Evolutionary conservation across 2,888 invertebrate species (phyloP).

Genomic region (Ectemnius cavifrons): DNA sequence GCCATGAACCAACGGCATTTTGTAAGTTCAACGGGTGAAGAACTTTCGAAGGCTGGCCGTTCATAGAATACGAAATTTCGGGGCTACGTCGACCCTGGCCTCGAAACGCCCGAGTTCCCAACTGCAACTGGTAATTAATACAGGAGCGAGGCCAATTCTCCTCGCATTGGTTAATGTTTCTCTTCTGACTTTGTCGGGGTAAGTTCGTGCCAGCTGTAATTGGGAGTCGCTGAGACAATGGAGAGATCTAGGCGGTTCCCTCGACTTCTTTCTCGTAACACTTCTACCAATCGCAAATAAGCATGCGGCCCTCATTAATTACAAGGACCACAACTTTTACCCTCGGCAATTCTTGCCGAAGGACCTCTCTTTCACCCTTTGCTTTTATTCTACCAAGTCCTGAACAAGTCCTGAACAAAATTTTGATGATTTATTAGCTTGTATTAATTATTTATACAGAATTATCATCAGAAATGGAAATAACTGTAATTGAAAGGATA

Average conservation of each 20-base stretch:
- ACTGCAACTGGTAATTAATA: background rate
- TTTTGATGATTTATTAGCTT: too few relatives aligned
- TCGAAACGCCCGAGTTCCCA: constrained; percentile 9
- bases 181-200: background rate
- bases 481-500: too few relatives aligned
- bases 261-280: background rate
- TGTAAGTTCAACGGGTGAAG: constrained; percentile 14
- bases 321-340: too few relatives aligned
- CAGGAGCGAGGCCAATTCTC: constrained; percentile 1
- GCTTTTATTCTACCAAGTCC: too few relatives aligned
- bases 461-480: too few relatives aligned
- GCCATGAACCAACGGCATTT: constrained; percentile 14
- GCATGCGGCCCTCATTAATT: background rate
- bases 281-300: background rate
- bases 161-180: background rate
- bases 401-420: too few relatives aligned
- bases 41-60: constrained; percentile 31
- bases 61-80: constrained; percentile 33
- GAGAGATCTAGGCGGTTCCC: constrained; percentile 7
- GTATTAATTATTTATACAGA: too few relatives aligned
- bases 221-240: background rate
- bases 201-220: background rate
- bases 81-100: constrained; percentile 20
- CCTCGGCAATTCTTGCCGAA: too few relatives aligned
- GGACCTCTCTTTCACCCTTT: too few relatives aligned